These are phyloP conservation scores for Hyalella azteca DNA, from an alignment of 2,888 invertebrate genomes.

Conservation along the genomic window DNA sequence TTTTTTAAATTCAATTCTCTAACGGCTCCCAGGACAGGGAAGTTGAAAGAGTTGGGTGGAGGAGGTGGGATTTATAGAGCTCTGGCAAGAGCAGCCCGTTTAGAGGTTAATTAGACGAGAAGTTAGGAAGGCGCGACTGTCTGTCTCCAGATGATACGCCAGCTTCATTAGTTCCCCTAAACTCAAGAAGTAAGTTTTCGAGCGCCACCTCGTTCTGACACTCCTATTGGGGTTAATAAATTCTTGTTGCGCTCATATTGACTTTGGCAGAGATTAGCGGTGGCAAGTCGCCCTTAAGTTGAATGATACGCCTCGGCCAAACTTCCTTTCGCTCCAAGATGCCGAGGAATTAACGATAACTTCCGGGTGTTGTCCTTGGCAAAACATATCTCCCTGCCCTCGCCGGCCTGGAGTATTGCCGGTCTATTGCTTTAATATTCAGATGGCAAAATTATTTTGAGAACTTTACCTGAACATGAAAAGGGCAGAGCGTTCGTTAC, in stretches of 20 bases:
- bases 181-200: conserved; percentile 33
- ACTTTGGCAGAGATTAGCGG: conserved; percentile 37
- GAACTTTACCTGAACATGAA: too few species aligned
- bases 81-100: conserved; percentile 7
- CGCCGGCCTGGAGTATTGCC: too few species aligned
- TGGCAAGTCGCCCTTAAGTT: conserved; percentile 21
- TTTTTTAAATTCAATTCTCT: too few species aligned
- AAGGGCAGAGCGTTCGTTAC: too few species aligned
- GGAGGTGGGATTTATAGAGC: conserved; percentile 4
- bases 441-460: too few species aligned
- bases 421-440: too few species aligned
- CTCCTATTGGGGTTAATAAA: conserved; percentile 38
- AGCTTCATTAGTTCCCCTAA: conserved; percentile 38
- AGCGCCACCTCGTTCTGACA: conserved; percentile 21
- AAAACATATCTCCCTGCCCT: too few species aligned
- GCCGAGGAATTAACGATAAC: not conserved
- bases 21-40: not conserved
- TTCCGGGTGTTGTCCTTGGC: conserved; percentile 2
- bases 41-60: conserved; percentile 9
- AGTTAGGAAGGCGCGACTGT: conserved; percentile 27
- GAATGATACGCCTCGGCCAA: conserved; percentile 11
- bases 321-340: conserved; percentile 17
- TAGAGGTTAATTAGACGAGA: conserved; percentile 38
- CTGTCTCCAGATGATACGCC: conserved; percentile 38
- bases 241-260: conserved; percentile 38